A percentile compares a stretch with the other conserved stretches of the same genome.
phyloP scores from a whole-genome alignment of 2,797 vertebrate species.

The Eidolon dupreanum region DNA sequence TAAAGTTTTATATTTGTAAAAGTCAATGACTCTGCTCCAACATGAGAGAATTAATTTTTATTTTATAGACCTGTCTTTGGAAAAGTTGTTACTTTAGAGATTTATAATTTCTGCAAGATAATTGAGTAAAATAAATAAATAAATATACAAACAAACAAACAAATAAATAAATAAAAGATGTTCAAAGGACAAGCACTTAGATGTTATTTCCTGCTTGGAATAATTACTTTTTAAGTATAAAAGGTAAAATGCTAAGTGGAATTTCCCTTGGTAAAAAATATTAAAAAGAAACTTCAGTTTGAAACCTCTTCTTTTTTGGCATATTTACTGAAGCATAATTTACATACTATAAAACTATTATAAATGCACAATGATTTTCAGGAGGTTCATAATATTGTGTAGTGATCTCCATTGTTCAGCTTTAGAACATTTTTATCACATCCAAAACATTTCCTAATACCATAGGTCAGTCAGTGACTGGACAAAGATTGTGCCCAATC shows the following conservation, averaged over 20 bases:
- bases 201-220: constrained; percentile 26
- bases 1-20: constrained; percentile 21
- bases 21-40: background rate
- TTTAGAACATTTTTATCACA: background rate
- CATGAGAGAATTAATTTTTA: constrained; percentile 34
- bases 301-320: background rate
- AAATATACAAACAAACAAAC: too few relatives aligned
- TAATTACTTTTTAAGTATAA: constrained; percentile 17
- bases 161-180: background rate
- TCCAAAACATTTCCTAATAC: background rate
- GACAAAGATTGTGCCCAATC: background rate
- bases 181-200: background rate
- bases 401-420: background rate
- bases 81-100: constrained; percentile 33
- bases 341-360: background rate
- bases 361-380: background rate
- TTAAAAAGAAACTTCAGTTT: background rate
- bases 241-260: constrained; percentile 22
- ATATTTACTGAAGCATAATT: background rate
- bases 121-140: background rate
- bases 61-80: background rate
- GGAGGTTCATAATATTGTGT: background rate
- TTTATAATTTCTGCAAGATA: constrained; percentile 15
- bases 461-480: background rate
- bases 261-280: constrained; percentile 40